phyloP scores from a whole-genome alignment of 2,113 vertebrate genomes.

The Macheiramphus alcinus region DNA sequence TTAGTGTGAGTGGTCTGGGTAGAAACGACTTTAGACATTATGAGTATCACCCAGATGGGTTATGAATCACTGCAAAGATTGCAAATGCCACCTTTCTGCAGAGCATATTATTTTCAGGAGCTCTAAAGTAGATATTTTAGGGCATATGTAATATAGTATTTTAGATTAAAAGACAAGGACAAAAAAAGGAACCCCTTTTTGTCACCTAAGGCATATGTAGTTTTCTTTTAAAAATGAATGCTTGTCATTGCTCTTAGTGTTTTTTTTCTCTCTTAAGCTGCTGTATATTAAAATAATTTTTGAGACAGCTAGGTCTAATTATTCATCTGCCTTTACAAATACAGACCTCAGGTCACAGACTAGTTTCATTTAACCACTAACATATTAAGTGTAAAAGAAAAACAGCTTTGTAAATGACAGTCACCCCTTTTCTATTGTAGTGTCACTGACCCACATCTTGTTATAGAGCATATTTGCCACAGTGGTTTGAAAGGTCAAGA shows the following conservation, averaged over 20 bases:
- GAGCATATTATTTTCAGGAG: background rate
- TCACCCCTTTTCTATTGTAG: background rate
- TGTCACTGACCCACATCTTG: background rate
- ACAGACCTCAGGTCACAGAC: background rate
- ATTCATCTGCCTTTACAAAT: background rate
- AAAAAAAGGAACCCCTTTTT: background rate
- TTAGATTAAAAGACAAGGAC: background rate
- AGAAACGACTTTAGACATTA: background rate
- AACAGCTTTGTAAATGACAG: background rate
- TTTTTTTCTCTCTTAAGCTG: background rate
- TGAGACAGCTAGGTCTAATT: background rate
- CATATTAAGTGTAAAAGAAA: background rate
- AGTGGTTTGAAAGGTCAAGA: constrained; percentile 21
- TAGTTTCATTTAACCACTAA: background rate
- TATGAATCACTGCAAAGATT: background rate
- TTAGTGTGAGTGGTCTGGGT: background rate
- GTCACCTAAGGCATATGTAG: background rate
- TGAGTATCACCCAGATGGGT: background rate
- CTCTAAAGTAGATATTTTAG: background rate
- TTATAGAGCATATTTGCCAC: background rate
- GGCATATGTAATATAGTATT: background rate
- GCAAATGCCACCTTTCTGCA: background rate
- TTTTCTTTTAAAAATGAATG: background rate
- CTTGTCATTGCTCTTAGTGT: background rate
- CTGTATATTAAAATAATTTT: background rate